Base-by-base conservation (phyloP, 2,113 vertebrate species). In the Tyrannus savana region DNA sequence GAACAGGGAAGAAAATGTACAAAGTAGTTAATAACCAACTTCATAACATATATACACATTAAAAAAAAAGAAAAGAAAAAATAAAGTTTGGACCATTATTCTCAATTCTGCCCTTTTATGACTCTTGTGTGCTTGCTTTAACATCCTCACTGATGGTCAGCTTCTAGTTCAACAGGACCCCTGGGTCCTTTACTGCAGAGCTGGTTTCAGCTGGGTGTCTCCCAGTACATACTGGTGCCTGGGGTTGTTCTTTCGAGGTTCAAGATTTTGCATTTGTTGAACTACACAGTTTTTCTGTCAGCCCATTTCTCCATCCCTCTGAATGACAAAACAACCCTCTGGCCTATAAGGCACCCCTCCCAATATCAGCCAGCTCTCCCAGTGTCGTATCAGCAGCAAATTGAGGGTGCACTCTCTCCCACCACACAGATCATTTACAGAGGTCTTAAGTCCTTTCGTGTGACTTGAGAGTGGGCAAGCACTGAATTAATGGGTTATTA, bases 81-180 rank as follows among this genome's bases (percentile, higher is more conserved):
- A 53, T 24, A 13, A 25, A 3, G 0, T 37, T 76, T 31, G 11
- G n/a, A 33, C 53, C n/a, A 31, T 41, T 69, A 31, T 22, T 64
- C 33, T 52, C 49, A 74, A 35, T 60, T 91, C 10, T 84, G 16
- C 19, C 8, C n/a, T 62, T 74, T 59, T 72, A 33, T 83, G 30
- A 30, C 16, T 60, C 18, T 35, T 35, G 16, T 10, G 10, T 55
- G 5, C 12, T 83, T 92, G 12, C 23, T 67, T 81, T 52, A 82
- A 42, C 42, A 72, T 9, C 30, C 3, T 56, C 19, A 44, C 13
- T 85, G 33, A 69, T 6, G 2, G 14, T 60, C 46, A 58, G 3
- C 42, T 42, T 82, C 16, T 49, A 59, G 14, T 58, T 31, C 60
- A 69, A 8, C 0, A 0, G 16, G 27, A 69, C 8, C 8, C 14